Base-by-base conservation (phyloP, 2,888 invertebrate genomes). In the Pantelozetes paolii region DNA sequence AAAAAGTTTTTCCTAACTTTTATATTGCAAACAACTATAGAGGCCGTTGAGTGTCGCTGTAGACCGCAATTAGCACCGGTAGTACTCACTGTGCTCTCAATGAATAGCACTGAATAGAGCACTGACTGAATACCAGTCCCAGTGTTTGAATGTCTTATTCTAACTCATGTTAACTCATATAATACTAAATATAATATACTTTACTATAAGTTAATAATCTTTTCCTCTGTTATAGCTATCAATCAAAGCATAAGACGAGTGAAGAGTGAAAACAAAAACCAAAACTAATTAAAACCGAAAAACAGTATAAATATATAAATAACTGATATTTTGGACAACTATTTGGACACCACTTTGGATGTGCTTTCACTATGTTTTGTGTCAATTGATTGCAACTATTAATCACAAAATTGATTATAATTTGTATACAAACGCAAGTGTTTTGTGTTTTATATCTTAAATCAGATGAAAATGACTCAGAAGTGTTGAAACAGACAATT, bases 171-270 rank as follows among this genome's bases (percentile, higher is more conserved):
- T n/a, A n/a, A n/a, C n/a, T n/a, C n/a, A n/a, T n/a, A n/a, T n/a
- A n/a, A n/a, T n/a, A n/a, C n/a, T n/a, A n/a, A n/a, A n/a, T n/a
- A n/a, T n/a, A n/a, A n/a, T n/a, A n/a, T 18, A 32, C 28, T 64
- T 1, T 5, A 28, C n/a, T 30, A 59, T 28, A 36, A 32, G 36
- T n/a, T 64, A 36, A 64, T 64, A 64, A 40, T 36, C 9, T 64
- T 64, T 64, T 36, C 36, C 62, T 36, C 36, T 64, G 30, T 64
- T 64, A 64, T 64, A 64, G 62, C 62, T 36, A 64, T 64, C 62
- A 64, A 64, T 64, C 62, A 64, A 64, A 64, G 11, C 18, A n/a
- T 64, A 64, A 64, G 62, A 64, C 36, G 62, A 64, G 36, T 64
- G 62, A 64, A 64, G 62, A 64, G 28, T 18, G 20, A 64, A n/a